Evolutionary conservation across 2,113 vertebrate genomes (phyloP), one percentile per base, ranked within the genome.

Genomic region (Xenotilapia leptura): DNA sequence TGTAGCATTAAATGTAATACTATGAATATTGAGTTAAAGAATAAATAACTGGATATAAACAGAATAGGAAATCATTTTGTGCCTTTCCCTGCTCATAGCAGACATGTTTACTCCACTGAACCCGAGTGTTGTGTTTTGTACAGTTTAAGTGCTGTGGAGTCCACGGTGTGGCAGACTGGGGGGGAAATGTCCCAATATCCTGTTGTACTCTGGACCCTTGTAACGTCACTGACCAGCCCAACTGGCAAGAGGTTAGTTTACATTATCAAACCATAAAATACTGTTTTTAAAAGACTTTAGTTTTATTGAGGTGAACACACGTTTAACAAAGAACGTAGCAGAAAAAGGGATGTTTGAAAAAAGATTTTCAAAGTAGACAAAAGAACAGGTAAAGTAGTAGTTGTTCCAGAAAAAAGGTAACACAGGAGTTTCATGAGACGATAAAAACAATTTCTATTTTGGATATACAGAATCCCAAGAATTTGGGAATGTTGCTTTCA

Each of bases 91-190:
- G 40, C 68, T 75, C 40, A 75, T 75, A 28, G 23, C 23, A 11
- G 6, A 83, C 17, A 9, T 11, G n/a, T 56, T 38, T 3, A 12
- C 31, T 60, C 8, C 7, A 49, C 8, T 42, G 4, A 83, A 6
- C 11, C 28, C 1, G 10, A 3, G 33, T 62, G 14, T 55, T 79
- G 7, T 17, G 45, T 49, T 79, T 54, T 81, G 5, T 88, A 13
- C 84, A 96, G 96, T 94, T 96, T 21, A 15, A 36, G 38, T 96
- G 96, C 82, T 96, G 96, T 87, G 95, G 95, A 60, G 94, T 96
- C 53, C 55, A 84, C 15, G 81, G 94, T 9, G 45, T n/a, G 7
- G 42, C 45, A 7, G 95, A 96, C 88, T 96, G 96, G 96, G 55
- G 77, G 38, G 90, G 87, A 1, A 21, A 88, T 1, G 40, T 91